These are phyloP conservation scores for Acanthopagrus latus DNA, from an alignment of 2,797 vertebrate species.

Conservation along the genomic window DNA sequence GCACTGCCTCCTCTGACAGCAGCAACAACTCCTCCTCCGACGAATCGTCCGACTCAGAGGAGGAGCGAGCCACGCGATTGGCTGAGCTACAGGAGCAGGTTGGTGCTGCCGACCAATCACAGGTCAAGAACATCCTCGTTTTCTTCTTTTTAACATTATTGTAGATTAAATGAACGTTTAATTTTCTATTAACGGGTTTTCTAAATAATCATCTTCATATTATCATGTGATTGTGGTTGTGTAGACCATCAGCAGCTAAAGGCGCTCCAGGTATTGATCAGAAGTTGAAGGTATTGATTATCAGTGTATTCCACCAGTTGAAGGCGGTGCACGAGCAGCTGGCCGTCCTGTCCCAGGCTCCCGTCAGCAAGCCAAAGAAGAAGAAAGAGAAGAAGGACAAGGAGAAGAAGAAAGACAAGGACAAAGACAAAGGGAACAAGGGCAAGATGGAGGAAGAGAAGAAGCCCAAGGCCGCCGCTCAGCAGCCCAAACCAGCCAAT, in stretches of 20 bases:
- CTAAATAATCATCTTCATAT: background rate
- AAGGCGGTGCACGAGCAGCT: conserved; percentile 99
- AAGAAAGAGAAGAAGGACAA: conserved; percentile 98
- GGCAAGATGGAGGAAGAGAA: conserved; percentile 90
- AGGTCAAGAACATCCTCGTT: conserved; percentile 78
- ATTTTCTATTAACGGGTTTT: background rate
- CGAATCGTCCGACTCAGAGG: conserved; percentile 95
- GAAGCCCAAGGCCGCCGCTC: conserved; percentile 87
- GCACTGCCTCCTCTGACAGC: conserved; percentile 95
- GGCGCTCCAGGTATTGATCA: conserved; percentile 10
- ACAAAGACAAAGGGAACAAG: conserved; percentile 89
- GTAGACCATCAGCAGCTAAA: background rate
- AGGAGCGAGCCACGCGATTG: conserved; percentile 94
- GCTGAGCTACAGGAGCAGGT: conserved; percentile 99
- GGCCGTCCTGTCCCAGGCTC: conserved; percentile 96
- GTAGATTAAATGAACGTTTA: conserved; percentile 27
- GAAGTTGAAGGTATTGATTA: conserved; percentile 51
- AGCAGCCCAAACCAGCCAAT: conserved; percentile 88
- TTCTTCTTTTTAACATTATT: conserved; percentile 59
- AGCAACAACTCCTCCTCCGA: conserved; percentile 96
- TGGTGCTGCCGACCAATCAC: conserved; percentile 82
- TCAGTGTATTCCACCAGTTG: conserved; percentile 85
- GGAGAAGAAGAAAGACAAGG: conserved; percentile 92
- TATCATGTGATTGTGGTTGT: conserved; percentile 25
- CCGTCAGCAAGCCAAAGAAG: conserved; percentile 99